These are phyloP conservation scores for Oncorhynchus kisutch DNA, from an alignment of 2,113 vertebrate species.

Conservation along the genomic window DNA sequence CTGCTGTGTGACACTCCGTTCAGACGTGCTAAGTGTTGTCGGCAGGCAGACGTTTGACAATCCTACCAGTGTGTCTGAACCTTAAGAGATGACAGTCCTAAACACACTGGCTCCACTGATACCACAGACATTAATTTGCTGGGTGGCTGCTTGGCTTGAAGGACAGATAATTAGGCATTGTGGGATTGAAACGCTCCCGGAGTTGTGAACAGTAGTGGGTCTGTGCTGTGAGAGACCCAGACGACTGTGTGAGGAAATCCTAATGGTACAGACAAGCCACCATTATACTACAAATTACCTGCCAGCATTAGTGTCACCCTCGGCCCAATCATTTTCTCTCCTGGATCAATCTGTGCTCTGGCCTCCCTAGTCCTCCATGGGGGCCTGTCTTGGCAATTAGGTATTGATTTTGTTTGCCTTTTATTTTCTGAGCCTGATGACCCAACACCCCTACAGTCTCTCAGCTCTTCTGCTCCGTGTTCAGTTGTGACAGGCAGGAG, in stretches of 20 bases:
- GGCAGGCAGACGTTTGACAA: no score
- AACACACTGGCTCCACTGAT: no score
- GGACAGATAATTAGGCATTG: slow-evolving; percentile 72
- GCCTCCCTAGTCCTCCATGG: slow-evolving; percentile 7
- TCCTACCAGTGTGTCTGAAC: no score
- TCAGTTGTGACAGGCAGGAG: not conserved
- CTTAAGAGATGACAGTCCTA: no score
- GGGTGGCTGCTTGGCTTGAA: slow-evolving; percentile 21
- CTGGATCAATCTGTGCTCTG: not conserved
- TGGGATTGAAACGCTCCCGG: slow-evolving; percentile 37
- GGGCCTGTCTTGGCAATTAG: slow-evolving; percentile 42
- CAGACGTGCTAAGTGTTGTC: no score
- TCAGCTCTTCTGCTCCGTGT: slow-evolving; percentile 16
- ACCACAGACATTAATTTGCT: no score
- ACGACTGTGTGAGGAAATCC: slow-evolving; percentile 48
- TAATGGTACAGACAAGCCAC: slow-evolving; percentile 58
- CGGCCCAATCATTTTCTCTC: slow-evolving; percentile 41
- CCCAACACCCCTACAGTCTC: slow-evolving; percentile 7
- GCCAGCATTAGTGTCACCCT: slow-evolving; percentile 66
- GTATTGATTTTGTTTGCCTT: slow-evolving; percentile 50
- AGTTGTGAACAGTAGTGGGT: no score
- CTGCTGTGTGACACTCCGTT: no score
- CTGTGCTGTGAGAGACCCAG: not conserved
- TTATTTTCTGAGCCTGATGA: slow-evolving; percentile 38
- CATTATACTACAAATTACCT: slow-evolving; percentile 74